A percentile compares a stretch with the other conserved stretches of the same genome.
Evolutionary conservation across 2,113 vertebrate species (phyloP).

Genomic region (Melozone crissalis): DNA sequence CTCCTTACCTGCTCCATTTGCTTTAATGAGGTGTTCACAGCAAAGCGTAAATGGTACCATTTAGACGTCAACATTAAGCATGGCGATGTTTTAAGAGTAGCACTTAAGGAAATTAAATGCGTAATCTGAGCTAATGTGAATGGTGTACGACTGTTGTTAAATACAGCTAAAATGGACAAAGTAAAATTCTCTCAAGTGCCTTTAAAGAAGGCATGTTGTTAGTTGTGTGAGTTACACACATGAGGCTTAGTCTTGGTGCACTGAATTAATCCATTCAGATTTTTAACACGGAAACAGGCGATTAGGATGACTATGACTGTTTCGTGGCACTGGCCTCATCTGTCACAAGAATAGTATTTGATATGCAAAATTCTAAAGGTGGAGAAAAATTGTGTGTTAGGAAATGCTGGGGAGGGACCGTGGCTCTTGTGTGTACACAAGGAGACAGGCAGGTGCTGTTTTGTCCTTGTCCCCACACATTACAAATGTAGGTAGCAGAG

Average conservation of each 20-base stretch:
- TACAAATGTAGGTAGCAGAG: background rate
- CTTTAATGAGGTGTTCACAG: slow-evolving; percentile 64
- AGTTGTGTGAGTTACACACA: background rate
- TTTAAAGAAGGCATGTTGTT: background rate
- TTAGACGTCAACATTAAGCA: slow-evolving; percentile 47
- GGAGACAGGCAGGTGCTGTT: background rate
- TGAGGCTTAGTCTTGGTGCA: background rate
- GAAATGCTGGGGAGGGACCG: background rate
- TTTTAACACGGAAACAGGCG: background rate
- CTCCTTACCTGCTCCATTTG: slow-evolving; percentile 65
- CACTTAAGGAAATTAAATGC: slow-evolving; percentile 65
- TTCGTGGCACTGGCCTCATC: rapidly evolving
- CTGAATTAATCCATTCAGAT: background rate
- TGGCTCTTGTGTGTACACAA: background rate
- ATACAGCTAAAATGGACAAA: slow-evolving; percentile 58
- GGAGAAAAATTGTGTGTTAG: background rate
- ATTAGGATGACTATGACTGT: background rate
- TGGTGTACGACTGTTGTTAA: slow-evolving; percentile 53
- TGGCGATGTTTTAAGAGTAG: slow-evolving; percentile 33
- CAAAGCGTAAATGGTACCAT: slow-evolving; percentile 38
- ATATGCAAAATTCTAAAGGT: background rate
- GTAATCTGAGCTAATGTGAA: slow-evolving; percentile 51
- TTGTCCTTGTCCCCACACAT: background rate
- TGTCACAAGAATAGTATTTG: background rate
- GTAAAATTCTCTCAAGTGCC: slow-evolving; percentile 34